A percentile compares a stretch with the other conserved stretches of the same genome.
Conservation (phyloP, 2,888 invertebrate genomes). For the Mechanitis mazaeus region DNA sequence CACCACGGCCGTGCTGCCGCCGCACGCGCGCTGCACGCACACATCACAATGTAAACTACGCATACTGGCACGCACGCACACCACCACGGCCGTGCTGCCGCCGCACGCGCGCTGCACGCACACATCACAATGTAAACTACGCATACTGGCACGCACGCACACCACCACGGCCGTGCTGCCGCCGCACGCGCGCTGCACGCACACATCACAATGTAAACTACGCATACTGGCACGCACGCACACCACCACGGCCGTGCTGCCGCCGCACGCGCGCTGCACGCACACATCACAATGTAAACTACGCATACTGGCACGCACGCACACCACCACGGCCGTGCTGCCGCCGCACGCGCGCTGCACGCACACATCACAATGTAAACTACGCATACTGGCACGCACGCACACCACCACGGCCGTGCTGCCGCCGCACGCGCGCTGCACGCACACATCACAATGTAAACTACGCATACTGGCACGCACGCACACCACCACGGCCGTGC, state of each 20-base stretch:
- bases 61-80: slow-evolving; percentile 52
- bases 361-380: neutral
- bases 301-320: slow-evolving; percentile 70
- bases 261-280: slow-evolving; percentile 72
- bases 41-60: neutral
- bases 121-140: neutral
- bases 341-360: slow-evolving; percentile 77
- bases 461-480: slow-evolving; percentile 61
- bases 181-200: slow-evolving; percentile 59
- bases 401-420: slow-evolving; percentile 93
- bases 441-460: neutral
- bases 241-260: slow-evolving; percentile 94
- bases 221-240: slow-evolving; percentile 41
- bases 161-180: slow-evolving; percentile 96
- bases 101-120: slow-evolving; percentile 55
- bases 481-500: slow-evolving; percentile 92
- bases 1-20: slow-evolving; percentile 94
- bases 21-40: slow-evolving; percentile 49
- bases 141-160: slow-evolving; percentile 72
- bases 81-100: slow-evolving; percentile 95
- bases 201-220: neutral
- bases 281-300: neutral
- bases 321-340: slow-evolving; percentile 92
- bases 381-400: neutral
- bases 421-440: slow-evolving; percentile 77